Conservation (phyloP, 2,888 invertebrate species). For the Protonemura montana region DNA sequence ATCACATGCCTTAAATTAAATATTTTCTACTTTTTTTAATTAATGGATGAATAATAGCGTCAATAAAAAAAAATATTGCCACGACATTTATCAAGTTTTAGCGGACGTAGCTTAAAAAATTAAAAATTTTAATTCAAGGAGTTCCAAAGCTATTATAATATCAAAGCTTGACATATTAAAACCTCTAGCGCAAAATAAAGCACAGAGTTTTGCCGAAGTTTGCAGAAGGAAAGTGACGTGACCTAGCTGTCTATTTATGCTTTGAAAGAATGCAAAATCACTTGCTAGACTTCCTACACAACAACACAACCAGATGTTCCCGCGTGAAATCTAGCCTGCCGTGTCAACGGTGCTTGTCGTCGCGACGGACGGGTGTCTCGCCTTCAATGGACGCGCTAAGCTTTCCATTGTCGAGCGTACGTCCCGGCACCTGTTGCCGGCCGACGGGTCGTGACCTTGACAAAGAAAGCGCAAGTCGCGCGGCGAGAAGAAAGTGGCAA, state of each 20-base stretch:
- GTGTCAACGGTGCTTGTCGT: not conserved
- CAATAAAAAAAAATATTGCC: no score
- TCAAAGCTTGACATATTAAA: no score
- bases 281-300: not conserved
- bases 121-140: no score
- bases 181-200: no score
- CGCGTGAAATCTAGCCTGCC: not conserved
- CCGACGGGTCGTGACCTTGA: conserved; percentile 13
- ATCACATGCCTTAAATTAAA: no score
- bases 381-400: not conserved
- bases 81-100: no score
- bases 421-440: not conserved
- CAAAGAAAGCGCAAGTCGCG: conserved; percentile 21
- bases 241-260: not conserved
- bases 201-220: no score
- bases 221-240: no score
- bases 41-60: no score
- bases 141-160: no score
- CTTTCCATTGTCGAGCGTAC: not conserved
- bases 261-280: not conserved
- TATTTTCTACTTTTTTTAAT: no score
- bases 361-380: not conserved
- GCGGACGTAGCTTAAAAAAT: no score
- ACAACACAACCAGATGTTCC: not conserved
- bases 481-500: conserved; percentile 14